phyloP scores from a whole-genome alignment of 2,113 vertebrate species.

The Gymnogyps californianus region DNA sequence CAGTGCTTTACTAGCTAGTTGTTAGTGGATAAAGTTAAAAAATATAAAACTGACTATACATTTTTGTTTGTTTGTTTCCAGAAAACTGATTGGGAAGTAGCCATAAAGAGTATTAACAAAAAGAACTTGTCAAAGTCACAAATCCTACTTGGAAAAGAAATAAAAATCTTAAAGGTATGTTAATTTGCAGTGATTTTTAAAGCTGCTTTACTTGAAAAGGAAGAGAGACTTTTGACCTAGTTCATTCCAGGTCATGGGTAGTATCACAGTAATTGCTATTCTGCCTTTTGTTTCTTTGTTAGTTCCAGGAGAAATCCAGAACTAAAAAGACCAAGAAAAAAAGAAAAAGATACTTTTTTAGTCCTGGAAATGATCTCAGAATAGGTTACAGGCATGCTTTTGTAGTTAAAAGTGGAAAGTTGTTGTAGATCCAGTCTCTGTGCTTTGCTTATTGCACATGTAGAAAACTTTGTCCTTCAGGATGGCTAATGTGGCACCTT shows the following conservation, averaged over 20 bases:
- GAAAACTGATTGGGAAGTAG: constrained; percentile 98
- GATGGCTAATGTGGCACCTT: neutral
- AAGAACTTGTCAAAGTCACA: constrained; percentile 98
- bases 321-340: neutral
- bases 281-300: neutral
- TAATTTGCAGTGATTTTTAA: constrained; percentile 37
- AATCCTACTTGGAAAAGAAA: constrained; percentile 97
- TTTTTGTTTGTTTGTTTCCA: constrained; percentile 47
- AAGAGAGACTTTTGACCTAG: constrained; percentile 24
- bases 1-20: neutral
- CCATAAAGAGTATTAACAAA: constrained; percentile 98
- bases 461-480: neutral
- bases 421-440: neutral
- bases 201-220: constrained; percentile 21
- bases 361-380: neutral
- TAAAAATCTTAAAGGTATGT: constrained; percentile 97
- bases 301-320: neutral
- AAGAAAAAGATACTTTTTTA: neutral
- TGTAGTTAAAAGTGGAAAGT: neutral
- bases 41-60: neutral
- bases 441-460: neutral
- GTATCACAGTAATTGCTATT: neutral
- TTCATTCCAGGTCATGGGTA: neutral
- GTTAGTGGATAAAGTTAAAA: neutral
- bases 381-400: neutral